Conservation (phyloP, 2,797 vertebrate genomes). For the Capromys pilorides region DNA sequence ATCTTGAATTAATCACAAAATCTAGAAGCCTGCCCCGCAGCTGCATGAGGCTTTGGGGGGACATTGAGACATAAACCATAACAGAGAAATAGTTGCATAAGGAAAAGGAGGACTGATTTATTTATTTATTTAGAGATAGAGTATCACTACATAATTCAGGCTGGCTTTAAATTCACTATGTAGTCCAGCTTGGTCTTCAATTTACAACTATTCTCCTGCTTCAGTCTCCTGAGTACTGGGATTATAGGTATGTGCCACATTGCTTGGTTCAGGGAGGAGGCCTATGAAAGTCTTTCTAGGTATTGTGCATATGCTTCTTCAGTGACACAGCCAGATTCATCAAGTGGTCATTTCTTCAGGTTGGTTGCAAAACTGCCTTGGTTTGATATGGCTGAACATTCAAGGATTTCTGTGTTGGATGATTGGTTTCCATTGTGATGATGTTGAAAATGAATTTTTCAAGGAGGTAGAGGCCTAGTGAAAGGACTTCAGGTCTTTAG, state of each 20-base stretch:
- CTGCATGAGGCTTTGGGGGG: too few relatives aligned
- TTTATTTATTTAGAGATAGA: background rate
- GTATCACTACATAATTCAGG: background rate
- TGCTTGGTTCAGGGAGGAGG: background rate
- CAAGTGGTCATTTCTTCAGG: background rate
- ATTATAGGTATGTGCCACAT: background rate
- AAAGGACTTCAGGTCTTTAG: background rate
- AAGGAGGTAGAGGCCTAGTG: background rate
- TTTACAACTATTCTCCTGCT: background rate
- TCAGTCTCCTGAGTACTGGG: background rate
- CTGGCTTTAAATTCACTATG: background rate
- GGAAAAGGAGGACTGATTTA: background rate
- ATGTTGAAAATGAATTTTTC: background rate
- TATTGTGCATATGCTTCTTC: background rate
- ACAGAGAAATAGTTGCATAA: background rate
- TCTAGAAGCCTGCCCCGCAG: too few relatives aligned
- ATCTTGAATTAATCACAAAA: too few relatives aligned
- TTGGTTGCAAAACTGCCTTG: background rate
- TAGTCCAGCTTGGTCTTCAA: background rate
- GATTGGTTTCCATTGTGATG: background rate
- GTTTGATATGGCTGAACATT: background rate
- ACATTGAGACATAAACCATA: too few relatives aligned
- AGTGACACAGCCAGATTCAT: background rate
- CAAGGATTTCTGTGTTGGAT: background rate
- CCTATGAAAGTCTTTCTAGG: background rate